A percentile compares a stretch with the other conserved stretches of the same genome.
Evolutionary conservation across 2,113 vertebrate genomes (phyloP).

Genomic region (Nyctibius bracteatus): DNA sequence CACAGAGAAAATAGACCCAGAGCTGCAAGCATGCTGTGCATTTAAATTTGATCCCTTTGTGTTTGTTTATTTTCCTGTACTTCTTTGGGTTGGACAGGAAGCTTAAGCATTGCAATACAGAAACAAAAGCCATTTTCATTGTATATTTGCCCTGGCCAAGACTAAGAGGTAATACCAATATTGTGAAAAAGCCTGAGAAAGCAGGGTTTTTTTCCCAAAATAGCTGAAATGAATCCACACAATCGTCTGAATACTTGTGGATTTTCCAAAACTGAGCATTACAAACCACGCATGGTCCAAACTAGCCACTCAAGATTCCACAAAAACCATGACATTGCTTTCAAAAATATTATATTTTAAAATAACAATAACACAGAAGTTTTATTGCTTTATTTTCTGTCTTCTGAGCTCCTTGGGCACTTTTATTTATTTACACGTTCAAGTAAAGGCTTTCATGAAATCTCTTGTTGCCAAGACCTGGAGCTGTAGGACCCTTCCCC

Average conservation of each 20-base stretch:
- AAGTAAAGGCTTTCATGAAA: background rate
- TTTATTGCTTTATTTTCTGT: background rate
- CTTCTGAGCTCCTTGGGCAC: background rate
- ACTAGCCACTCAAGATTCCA: background rate
- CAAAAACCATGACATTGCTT: background rate
- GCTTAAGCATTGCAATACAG: background rate
- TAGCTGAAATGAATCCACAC: background rate
- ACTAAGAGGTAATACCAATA: background rate
- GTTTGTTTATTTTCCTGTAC: slow-evolving; percentile 28
- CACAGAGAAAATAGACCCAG: slow-evolving; percentile 5
- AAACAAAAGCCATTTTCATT: slow-evolving; percentile 11
- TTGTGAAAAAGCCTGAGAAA: background rate
- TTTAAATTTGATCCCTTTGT: slow-evolving; percentile 38
- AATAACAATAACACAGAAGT: background rate
- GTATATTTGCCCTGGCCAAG: slow-evolving; percentile 33
- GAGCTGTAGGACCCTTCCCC: background rate
- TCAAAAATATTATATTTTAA: background rate
- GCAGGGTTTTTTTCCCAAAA: background rate
- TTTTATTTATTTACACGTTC: background rate
- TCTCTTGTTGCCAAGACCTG: background rate
- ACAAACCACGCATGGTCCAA: background rate
- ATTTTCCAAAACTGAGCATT: background rate
- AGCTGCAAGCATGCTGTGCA: slow-evolving; percentile 4
- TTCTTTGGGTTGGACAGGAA: slow-evolving; percentile 23
- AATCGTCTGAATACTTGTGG: background rate